Conservation (phyloP, 2,113 vertebrate genomes). For the Phrynocephalus versicolor region DNA sequence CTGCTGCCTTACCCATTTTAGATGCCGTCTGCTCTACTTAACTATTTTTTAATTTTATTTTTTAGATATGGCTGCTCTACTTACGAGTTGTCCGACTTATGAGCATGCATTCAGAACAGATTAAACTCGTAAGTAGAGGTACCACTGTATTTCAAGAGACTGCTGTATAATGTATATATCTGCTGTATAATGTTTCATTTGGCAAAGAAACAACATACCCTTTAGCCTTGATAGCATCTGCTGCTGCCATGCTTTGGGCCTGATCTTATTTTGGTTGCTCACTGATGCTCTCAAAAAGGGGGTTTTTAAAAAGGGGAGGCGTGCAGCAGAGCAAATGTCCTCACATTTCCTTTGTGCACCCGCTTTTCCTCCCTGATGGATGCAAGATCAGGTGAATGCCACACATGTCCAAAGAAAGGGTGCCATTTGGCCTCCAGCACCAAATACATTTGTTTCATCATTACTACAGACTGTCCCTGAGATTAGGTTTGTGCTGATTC, state of each 20-base stretch:
- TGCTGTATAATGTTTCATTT: neutral
- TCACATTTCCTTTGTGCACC: neutral
- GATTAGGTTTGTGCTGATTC: neutral
- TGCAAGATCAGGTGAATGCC: neutral
- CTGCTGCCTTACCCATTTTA: too few relatives aligned
- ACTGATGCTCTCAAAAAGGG: neutral
- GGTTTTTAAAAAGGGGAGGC: neutral
- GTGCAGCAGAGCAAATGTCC: neutral
- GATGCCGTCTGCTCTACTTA: too few relatives aligned
- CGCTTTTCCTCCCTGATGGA: neutral
- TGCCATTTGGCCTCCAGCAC: neutral
- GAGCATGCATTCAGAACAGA: too few relatives aligned
- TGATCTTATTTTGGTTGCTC: neutral
- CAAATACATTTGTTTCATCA: constrained; percentile 8
- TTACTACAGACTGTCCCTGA: too few relatives aligned
- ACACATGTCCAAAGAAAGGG: neutral
- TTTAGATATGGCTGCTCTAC: too few relatives aligned
- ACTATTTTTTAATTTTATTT: too few relatives aligned
- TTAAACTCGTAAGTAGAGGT: too few relatives aligned
- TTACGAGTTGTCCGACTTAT: too few relatives aligned
- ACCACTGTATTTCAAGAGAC: too few relatives aligned
- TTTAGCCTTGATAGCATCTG: neutral
- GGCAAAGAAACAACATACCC: neutral
- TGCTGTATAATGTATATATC: too few relatives aligned
- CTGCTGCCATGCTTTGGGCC: neutral